Evolutionary conservation across 1,140 invertebrate genomes (phyloP).

Genomic region (Nomia melanderi): DNA sequence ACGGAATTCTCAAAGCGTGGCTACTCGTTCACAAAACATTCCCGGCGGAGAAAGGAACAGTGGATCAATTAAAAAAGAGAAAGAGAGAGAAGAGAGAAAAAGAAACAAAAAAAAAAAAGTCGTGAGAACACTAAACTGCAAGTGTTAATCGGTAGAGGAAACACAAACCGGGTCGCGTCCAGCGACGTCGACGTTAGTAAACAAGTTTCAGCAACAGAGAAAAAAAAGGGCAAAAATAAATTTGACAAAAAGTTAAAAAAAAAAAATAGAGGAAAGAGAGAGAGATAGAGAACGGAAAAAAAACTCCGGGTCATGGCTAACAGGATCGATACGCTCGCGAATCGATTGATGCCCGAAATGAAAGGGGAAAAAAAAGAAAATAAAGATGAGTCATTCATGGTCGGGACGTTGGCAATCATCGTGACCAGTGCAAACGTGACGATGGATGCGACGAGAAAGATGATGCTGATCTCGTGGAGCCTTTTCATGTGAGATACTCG

Average conservation of each 20-base stretch:
- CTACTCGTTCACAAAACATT: not conserved
- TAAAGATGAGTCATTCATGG: not conserved
- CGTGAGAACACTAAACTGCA: not conserved
- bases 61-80: not conserved
- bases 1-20: conserved; percentile 1
- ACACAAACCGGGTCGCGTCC: conserved; percentile 14
- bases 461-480: too few species aligned
- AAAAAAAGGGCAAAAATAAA: too few species aligned
- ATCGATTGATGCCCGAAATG: not conserved
- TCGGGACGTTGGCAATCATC: not conserved
- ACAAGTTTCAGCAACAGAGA: conserved; percentile 21
- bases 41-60: not conserved
- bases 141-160: conserved; percentile 17
- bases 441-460: not conserved
- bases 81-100: too few species aligned
- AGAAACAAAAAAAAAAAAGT: too few species aligned
- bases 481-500: not conserved
- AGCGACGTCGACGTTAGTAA: conserved; percentile 20
- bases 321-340: conserved; percentile 7
- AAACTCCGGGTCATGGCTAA: not conserved
- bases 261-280: not conserved
- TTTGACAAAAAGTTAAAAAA: too few species aligned
- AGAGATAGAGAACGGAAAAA: not conserved
- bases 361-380: not conserved
- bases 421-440: not conserved